phyloP scores from a whole-genome alignment of 2,888 invertebrate genomes.

The Spodoptera exigua region DNA sequence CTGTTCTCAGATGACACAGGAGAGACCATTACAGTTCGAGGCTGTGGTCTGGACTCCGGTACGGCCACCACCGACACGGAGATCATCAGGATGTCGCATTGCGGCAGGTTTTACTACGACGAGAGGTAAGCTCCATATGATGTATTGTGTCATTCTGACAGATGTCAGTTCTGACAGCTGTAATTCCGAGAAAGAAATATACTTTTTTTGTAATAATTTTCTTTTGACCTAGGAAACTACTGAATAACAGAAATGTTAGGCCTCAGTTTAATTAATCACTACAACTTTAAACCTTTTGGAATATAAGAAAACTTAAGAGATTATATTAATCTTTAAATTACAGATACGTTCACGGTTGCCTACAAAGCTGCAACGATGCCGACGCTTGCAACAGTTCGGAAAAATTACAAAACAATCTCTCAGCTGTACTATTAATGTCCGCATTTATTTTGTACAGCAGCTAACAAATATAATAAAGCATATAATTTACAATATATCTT shows the following conservation, averaged over 20 bases:
- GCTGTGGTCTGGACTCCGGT: slow-evolving; percentile 98
- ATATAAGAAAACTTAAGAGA: too few species aligned
- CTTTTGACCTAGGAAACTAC: too few species aligned
- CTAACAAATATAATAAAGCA: slow-evolving; percentile 63
- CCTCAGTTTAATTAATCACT: too few species aligned
- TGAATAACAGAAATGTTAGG: too few species aligned
- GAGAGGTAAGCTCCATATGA: slow-evolving; percentile 91
- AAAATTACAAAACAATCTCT: slow-evolving; percentile 32
- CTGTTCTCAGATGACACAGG: slow-evolving; percentile 92
- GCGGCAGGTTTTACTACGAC: slow-evolving; percentile 97
- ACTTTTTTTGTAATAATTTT: too few species aligned
- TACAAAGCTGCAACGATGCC: slow-evolving; percentile 97
- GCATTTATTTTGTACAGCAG: slow-evolving; percentile 54
- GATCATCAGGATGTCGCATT: slow-evolving; percentile 98
- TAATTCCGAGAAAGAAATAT: too few species aligned
- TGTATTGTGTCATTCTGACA: background rate
- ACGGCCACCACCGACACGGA: slow-evolving; percentile 98
- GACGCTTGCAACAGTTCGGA: slow-evolving; percentile 94
- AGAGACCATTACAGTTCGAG: slow-evolving; percentile 95
- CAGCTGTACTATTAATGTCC: slow-evolving; percentile 38
- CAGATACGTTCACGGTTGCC: slow-evolving; percentile 97
- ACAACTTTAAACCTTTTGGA: too few species aligned
- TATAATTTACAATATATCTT: slow-evolving; percentile 1
- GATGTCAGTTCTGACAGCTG: too few species aligned
- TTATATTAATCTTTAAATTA: slow-evolving; percentile 47